phyloP scores from a whole-genome alignment of 2,113 vertebrate genomes.

The Cranoglanis bouderius region DNA sequence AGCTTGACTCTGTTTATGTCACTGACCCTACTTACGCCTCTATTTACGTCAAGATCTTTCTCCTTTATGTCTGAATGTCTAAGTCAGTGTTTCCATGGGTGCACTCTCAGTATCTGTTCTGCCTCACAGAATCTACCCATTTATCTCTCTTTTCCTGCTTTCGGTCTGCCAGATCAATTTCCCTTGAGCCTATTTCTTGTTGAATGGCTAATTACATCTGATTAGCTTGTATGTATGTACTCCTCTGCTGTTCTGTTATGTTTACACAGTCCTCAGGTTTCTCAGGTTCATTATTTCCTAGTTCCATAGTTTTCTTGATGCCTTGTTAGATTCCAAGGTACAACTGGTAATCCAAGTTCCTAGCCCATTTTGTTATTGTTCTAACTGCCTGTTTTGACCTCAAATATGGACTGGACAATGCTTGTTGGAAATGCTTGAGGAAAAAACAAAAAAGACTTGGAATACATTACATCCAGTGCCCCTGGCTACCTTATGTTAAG shows the following conservation, averaged over 20 bases:
- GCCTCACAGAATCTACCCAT: not conserved
- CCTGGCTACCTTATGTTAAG: not conserved
- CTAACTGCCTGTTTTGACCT: not conserved
- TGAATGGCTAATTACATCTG: not conserved
- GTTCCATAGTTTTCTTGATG: not conserved
- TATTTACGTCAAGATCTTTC: not conserved
- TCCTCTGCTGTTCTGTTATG: not conserved
- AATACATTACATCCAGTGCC: not conserved
- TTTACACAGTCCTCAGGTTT: not conserved
- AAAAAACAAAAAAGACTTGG: not conserved
- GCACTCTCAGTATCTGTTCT: not conserved
- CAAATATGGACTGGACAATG: not conserved
- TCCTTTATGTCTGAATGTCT: not conserved
- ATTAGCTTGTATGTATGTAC: not conserved
- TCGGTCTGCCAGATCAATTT: not conserved
- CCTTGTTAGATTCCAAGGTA: not conserved
- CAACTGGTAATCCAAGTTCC: not conserved
- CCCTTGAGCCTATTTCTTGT: not conserved
- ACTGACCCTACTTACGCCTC: not conserved
- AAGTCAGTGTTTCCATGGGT: not conserved
- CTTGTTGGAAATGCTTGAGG: not conserved
- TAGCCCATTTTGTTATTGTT: not conserved
- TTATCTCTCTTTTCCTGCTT: not conserved
- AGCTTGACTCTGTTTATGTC: not conserved
- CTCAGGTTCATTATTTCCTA: not conserved